Conservation (phyloP, 2,113 vertebrate species). For the Aegithalos caudatus region DNA sequence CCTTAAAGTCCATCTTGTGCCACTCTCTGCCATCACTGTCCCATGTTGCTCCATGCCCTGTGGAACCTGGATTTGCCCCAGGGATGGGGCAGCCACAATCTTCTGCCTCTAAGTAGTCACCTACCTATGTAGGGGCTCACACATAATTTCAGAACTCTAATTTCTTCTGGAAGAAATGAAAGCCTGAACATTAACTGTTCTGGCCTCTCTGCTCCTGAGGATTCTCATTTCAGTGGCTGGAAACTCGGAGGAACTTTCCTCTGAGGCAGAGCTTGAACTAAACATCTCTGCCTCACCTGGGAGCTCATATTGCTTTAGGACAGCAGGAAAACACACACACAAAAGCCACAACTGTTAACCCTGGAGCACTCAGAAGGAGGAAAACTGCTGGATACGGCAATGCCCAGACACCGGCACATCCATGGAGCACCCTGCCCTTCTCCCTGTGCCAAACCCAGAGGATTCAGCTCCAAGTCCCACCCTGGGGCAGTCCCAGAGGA, state of each 20-base stretch:
- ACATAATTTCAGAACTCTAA: neutral
- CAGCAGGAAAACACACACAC: neutral
- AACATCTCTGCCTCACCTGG: neutral
- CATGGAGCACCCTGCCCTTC: neutral
- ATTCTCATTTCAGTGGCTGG: neutral
- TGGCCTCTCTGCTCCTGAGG: neutral
- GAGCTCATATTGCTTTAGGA: neutral
- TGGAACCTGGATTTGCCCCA: neutral
- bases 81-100: neutral
- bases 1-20: neutral
- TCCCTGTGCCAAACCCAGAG: neutral
- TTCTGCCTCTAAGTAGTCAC: fast-evolving
- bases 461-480: conserved; percentile 27
- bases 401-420: fast-evolving
- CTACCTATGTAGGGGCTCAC: neutral
- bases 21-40: neutral
- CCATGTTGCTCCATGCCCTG: neutral
- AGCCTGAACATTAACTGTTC: neutral
- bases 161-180: neutral
- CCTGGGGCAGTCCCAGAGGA: fast-evolving
- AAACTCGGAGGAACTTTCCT: neutral
- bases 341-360: neutral
- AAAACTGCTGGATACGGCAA: fast-evolving
- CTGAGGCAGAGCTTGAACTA: neutral
- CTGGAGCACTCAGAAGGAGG: neutral